These are phyloP conservation scores for Crematogaster levior DNA, from an alignment of 2,888 invertebrate species.

Conservation along the genomic window DNA sequence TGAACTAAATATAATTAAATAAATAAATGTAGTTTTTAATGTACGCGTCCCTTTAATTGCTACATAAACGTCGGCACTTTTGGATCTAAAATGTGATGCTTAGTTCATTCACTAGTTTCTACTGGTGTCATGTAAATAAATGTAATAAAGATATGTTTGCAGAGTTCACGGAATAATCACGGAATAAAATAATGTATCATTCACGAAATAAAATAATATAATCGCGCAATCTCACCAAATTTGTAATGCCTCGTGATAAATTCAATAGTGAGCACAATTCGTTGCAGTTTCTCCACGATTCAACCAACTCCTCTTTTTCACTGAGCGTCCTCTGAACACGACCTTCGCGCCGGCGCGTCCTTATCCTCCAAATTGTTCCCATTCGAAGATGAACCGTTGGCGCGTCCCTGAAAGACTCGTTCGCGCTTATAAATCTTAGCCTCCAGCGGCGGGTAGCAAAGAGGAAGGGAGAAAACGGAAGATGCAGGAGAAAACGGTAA, in stretches of 20 bases:
- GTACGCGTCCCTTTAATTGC: background rate
- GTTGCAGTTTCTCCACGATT: slow-evolving; percentile 63
- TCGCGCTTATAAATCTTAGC: slow-evolving; percentile 83
- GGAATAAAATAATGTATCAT: slow-evolving; percentile 37
- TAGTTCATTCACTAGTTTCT: background rate
- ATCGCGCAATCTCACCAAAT: slow-evolving; percentile 53
- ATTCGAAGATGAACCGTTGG: slow-evolving; percentile 80
- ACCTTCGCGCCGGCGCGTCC: slow-evolving; percentile 71
- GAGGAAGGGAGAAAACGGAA: slow-evolving; percentile 53
- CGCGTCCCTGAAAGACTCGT: slow-evolving; percentile 80
- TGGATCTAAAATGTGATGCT: background rate
- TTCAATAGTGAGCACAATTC: slow-evolving; percentile 49
- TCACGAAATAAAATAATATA: slow-evolving; percentile 43
- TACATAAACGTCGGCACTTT: background rate
- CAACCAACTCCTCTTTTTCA: slow-evolving; percentile 58
- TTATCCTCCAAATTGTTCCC: slow-evolving; percentile 81
- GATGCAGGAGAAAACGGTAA: slow-evolving; percentile 27
- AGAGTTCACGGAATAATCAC: background rate
- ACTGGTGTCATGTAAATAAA: background rate
- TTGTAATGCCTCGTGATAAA: slow-evolving; percentile 52
- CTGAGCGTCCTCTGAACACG: slow-evolving; percentile 35
- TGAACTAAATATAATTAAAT: background rate
- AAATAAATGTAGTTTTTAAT: background rate
- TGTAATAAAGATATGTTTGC: background rate
- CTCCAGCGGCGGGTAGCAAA: slow-evolving; percentile 60